Conservation (phyloP, 2,113 vertebrate genomes). For the Pluvianellus socialis region DNA sequence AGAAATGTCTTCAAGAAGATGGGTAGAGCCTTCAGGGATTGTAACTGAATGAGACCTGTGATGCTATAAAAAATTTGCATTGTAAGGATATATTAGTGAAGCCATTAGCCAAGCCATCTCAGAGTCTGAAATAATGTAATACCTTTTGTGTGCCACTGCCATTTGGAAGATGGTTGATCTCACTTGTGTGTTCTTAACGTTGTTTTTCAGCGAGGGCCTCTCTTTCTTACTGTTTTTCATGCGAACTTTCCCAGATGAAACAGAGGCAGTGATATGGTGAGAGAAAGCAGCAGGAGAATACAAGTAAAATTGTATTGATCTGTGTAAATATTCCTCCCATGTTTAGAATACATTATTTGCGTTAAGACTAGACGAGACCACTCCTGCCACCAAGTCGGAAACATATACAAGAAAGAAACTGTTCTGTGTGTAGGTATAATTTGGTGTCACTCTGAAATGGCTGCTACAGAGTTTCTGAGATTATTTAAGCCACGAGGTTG, state of each 20-base stretch:
- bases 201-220: neutral
- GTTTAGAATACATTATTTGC: neutral
- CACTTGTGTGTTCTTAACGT: neutral
- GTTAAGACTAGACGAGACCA: neutral
- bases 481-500: neutral
- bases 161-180: constrained; percentile 7
- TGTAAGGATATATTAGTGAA: constrained; percentile 30
- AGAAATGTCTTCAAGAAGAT: neutral
- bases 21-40: neutral
- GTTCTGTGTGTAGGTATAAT: neutral
- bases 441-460: neutral
- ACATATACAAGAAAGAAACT: neutral
- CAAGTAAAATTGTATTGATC: neutral
- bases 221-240: neutral
- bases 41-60: neutral
- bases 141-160: neutral
- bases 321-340: neutral
- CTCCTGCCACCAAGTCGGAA: neutral
- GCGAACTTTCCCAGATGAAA: neutral
- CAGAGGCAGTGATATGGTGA: neutral
- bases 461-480: neutral
- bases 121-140: constrained; percentile 16
- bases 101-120: neutral
- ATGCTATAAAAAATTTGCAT: neutral
- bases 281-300: neutral